A percentile compares a stretch with the other conserved stretches of the same genome.
These are phyloP conservation scores for Macquaria ambigua DNA, from an alignment of 2,113 vertebrate species.

Conservation along the genomic window DNA sequence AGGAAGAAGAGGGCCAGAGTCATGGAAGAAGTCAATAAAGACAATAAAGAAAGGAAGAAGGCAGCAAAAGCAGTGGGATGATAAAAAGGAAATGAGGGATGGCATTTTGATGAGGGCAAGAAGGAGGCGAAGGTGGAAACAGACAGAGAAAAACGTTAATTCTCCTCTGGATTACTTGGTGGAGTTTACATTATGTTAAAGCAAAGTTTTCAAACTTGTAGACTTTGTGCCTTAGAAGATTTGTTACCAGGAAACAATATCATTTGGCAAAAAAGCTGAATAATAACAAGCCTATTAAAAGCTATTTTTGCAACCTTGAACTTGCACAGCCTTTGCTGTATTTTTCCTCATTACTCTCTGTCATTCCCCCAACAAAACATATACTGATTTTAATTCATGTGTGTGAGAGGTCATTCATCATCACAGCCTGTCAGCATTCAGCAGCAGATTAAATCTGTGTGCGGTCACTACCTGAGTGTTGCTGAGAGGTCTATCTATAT, in stretches of 20 bases:
- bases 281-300: neutral
- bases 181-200: neutral
- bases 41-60: neutral
- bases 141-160: neutral
- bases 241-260: neutral
- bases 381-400: neutral
- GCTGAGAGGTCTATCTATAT: neutral
- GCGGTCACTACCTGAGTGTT: neutral
- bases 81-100: neutral
- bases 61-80: neutral
- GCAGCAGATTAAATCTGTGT: neutral
- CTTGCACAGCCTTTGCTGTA: neutral
- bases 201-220: neutral
- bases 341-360: neutral
- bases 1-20: constrained; percentile 12
- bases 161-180: neutral
- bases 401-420: neutral
- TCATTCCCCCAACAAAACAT: neutral
- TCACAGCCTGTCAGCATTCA: neutral
- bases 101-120: neutral
- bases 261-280: neutral
- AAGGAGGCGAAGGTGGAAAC: neutral
- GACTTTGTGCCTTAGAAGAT: neutral
- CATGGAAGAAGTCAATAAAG: neutral
- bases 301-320: neutral